phyloP scores from a whole-genome alignment of 2,113 vertebrate species.

The Nothoprocta perdicaria region DNA sequence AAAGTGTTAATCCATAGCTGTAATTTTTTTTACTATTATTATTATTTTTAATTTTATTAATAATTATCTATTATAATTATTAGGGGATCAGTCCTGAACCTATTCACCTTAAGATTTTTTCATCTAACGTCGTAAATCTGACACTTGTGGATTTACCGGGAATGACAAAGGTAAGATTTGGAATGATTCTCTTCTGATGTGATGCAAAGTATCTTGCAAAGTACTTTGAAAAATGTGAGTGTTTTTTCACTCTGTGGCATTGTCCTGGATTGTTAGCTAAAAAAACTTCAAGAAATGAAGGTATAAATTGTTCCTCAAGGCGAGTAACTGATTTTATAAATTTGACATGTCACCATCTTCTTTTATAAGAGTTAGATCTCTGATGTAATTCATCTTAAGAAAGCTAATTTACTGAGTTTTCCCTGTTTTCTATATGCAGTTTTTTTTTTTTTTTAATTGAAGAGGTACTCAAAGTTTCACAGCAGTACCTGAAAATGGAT shows the following conservation, averaged over 20 bases:
- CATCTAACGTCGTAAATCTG: slow-evolving; percentile 93
- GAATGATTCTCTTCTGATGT: background rate
- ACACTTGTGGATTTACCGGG: slow-evolving; percentile 97
- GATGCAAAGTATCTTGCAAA: background rate
- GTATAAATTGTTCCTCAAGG: background rate
- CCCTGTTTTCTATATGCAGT: background rate
- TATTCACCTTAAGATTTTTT: slow-evolving; percentile 98
- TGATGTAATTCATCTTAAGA: background rate
- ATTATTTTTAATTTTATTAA: too few species aligned
- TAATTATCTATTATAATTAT: background rate
- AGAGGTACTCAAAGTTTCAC: background rate
- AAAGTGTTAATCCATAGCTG: background rate
- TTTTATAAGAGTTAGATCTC: background rate
- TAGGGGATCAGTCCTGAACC: slow-evolving; percentile 96
- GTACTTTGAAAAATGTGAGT: background rate
- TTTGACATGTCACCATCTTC: background rate
- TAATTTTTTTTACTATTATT: background rate
- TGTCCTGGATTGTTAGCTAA: background rate
- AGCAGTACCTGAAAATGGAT: background rate
- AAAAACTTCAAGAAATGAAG: background rate
- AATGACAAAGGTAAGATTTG: slow-evolving; percentile 91
- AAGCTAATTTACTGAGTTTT: background rate
- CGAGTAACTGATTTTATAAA: background rate
- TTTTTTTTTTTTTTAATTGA: background rate
- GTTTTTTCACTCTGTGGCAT: background rate